Conservation (phyloP, 2,888 invertebrate species). For the Ditula angustiorana region DNA sequence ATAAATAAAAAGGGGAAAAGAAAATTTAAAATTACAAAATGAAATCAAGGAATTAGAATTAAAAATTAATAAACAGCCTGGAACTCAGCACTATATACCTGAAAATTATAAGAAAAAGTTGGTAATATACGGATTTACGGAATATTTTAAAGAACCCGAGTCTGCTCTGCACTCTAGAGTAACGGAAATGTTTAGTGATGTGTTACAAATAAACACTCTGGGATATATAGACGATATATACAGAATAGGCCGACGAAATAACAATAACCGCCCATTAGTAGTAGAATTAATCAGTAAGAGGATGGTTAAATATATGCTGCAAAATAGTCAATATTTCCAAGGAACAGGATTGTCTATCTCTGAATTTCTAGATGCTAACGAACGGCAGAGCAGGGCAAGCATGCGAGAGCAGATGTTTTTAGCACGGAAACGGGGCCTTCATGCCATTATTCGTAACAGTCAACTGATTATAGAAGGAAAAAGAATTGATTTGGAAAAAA, state of each 20-base stretch:
- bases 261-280: neutral
- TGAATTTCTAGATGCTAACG: slow-evolving; percentile 13
- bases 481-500: neutral
- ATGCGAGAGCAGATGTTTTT: neutral
- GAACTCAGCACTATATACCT: neutral
- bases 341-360: slow-evolving; percentile 20
- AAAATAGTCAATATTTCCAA: slow-evolving; percentile 9
- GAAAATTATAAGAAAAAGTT: neutral
- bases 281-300: slow-evolving; percentile 33
- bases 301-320: slow-evolving; percentile 21
- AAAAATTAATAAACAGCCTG: neutral
- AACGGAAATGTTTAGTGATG: neutral
- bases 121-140: neutral
- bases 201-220: neutral
- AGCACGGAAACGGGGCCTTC: neutral
- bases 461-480: slow-evolving; percentile 1
- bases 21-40: neutral
- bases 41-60: neutral
- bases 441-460: slow-evolving; percentile 1
- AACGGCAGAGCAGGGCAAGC: neutral
- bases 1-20: neutral
- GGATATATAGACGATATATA: neutral
- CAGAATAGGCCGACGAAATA: neutral
- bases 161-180: neutral
- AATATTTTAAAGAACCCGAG: neutral